Conservation (phyloP, 1,140 invertebrate genomes). For the Penaeus chinensis region DNA sequence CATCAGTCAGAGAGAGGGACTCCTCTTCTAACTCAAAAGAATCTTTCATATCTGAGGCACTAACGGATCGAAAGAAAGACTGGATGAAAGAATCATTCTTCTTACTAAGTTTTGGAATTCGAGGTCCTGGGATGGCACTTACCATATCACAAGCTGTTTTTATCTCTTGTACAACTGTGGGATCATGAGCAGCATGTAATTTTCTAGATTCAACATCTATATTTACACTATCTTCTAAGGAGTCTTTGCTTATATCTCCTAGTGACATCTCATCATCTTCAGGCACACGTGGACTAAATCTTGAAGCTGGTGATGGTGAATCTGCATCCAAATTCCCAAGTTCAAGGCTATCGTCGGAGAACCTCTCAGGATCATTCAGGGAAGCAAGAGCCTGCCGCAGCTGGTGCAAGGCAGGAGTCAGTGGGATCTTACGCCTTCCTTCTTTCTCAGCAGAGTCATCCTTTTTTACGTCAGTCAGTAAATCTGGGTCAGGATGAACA, state of each 20-base stretch:
- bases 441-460: slow-evolving; percentile 9
- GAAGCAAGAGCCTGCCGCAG: slow-evolving; percentile 28
- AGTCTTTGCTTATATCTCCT: slow-evolving; percentile 51
- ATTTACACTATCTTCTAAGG: slow-evolving; percentile 48
- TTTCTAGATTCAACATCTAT: slow-evolving; percentile 1
- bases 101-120: slow-evolving; percentile 4
- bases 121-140: too few relatives aligned
- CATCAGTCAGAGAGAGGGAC: slow-evolving; percentile 29
- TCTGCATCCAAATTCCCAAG: slow-evolving; percentile 17
- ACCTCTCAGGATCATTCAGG: slow-evolving; percentile 40
- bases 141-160: background rate
- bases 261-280: slow-evolving; percentile 41
- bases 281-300: slow-evolving; percentile 16
- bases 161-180: background rate
- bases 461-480: background rate
- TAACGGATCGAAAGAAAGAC: slow-evolving; percentile 42
- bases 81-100: slow-evolving; percentile 45
- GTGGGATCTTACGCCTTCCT: slow-evolving; percentile 33
- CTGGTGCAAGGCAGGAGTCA: slow-evolving; percentile 29
- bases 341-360: slow-evolving; percentile 60
- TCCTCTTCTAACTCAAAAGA: slow-evolving; percentile 39
- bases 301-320: background rate
- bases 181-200: background rate
- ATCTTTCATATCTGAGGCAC: background rate
- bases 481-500: slow-evolving; percentile 10